phyloP scores from a whole-genome alignment of 1,140 invertebrate genomes.

The Batillaria attramentaria region DNA sequence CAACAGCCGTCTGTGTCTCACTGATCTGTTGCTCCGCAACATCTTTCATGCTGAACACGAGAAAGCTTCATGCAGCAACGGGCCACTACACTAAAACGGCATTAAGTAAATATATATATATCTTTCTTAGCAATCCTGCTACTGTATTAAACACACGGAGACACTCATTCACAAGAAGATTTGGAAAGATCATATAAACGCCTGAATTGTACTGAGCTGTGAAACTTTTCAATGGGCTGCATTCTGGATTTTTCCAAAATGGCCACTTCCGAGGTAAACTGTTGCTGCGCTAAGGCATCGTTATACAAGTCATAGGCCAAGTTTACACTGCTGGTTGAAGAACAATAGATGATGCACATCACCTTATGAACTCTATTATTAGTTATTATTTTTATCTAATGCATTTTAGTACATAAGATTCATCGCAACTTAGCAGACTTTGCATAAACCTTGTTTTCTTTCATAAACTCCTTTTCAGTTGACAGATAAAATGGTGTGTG shows the following conservation, averaged over 20 bases:
- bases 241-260: neutral
- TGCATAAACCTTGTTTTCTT: no score
- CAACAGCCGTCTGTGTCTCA: neutral
- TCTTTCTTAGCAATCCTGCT: neutral
- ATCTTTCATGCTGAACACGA: neutral
- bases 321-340: no score
- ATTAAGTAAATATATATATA: no score
- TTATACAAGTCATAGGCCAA: no score
- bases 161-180: neutral
- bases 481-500: no score
- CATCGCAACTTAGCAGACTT: no score
- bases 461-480: no score
- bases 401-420: no score
- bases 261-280: neutral
- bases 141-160: neutral
- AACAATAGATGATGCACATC: no score
- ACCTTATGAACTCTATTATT: no score
- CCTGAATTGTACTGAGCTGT: neutral
- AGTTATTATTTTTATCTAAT: no score
- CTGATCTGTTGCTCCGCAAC: neutral
- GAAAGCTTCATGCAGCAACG: neutral
- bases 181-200: neutral
- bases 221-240: neutral
- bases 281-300: neutral
- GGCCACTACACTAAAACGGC: neutral